Percentiles rank a stretch among this genome's conserved stretches.
Conservation (phyloP, 1,140 invertebrate genomes). For the Musca vetustissima region DNA sequence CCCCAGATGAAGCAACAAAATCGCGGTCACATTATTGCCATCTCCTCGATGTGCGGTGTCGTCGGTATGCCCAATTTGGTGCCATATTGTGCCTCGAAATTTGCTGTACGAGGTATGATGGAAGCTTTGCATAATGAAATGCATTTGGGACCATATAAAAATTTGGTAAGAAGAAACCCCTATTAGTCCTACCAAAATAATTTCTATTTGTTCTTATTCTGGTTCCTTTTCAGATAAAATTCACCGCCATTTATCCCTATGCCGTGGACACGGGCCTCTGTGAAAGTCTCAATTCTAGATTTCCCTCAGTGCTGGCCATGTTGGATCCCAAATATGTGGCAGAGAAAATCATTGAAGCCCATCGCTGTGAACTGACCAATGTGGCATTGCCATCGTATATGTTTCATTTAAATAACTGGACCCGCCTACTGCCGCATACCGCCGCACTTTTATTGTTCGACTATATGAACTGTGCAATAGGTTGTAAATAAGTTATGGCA, state of each 20-base stretch:
- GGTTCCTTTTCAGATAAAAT: slow-evolving; percentile 67
- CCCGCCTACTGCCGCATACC: slow-evolving; percentile 57
- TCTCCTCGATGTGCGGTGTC: slow-evolving; percentile 78
- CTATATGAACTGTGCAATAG: slow-evolving; percentile 61
- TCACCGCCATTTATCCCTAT: slow-evolving; percentile 79
- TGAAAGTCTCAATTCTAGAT: slow-evolving; percentile 74
- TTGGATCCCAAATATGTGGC: slow-evolving; percentile 68
- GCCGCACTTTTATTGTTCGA: slow-evolving; percentile 55
- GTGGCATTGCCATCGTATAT: slow-evolving; percentile 60
- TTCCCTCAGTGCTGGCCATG: slow-evolving; percentile 68
- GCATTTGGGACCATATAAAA: slow-evolving; percentile 54
- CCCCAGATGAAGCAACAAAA: slow-evolving; percentile 73
- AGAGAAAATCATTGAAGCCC: slow-evolving; percentile 65
- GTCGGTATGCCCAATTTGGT: slow-evolving; percentile 72
- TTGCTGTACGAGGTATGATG: slow-evolving; percentile 75
- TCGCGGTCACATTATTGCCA: slow-evolving; percentile 76
- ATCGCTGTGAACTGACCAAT: slow-evolving; percentile 61
- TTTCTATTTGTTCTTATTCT: background rate
- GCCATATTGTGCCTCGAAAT: slow-evolving; percentile 80
- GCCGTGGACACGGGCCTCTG: slow-evolving; percentile 84
- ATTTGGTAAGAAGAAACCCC: slow-evolving; percentile 35
- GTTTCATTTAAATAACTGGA: slow-evolving; percentile 52
- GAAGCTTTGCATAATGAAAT: slow-evolving; percentile 72
- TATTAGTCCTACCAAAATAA: too few species aligned
- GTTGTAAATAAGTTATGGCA: slow-evolving; percentile 28